A percentile compares a stretch with the other conserved stretches of the same genome.
Conservation (phyloP, 2,113 vertebrate genomes). For the Garra rufa region DNA sequence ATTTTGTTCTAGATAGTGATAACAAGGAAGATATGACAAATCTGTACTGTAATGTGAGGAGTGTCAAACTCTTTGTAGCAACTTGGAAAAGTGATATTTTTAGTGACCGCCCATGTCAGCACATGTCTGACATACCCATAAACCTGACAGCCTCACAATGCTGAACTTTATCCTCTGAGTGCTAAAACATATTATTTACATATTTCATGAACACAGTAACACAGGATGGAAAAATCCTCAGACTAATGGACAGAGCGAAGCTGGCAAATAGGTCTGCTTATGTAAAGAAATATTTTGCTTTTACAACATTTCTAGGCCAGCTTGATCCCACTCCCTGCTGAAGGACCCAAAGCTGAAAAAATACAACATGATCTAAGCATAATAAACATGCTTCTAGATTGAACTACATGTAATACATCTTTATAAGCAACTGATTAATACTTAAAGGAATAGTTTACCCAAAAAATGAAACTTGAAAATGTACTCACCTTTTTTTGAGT, state of each 20-base stretch:
- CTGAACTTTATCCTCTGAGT: neutral
- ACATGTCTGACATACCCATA: neutral
- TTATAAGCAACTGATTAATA: neutral
- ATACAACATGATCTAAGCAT: neutral
- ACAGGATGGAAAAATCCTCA: neutral
- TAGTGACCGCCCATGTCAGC: neutral
- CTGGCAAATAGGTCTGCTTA: neutral
- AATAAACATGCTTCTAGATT: neutral
- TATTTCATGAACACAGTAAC: neutral
- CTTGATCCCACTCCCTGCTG: conserved; percentile 10
- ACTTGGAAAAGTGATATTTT: neutral
- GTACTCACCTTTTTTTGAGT: no score
- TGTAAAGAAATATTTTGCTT: neutral
- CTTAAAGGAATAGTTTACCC: neutral
- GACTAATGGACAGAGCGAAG: neutral
- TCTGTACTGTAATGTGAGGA: neutral
- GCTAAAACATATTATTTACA: neutral
- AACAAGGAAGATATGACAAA: neutral
- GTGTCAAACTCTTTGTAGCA: neutral
- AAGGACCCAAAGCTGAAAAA: conserved; percentile 38
- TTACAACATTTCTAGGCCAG: neutral
- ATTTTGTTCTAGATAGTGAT: neutral
- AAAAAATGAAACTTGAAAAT: no score
- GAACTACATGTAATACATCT: neutral
- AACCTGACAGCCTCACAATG: neutral